Percentiles rank a stretch among this genome's conserved stretches.
Conservation (phyloP, 2,888 invertebrate genomes). For the Miltochrista miniata region DNA sequence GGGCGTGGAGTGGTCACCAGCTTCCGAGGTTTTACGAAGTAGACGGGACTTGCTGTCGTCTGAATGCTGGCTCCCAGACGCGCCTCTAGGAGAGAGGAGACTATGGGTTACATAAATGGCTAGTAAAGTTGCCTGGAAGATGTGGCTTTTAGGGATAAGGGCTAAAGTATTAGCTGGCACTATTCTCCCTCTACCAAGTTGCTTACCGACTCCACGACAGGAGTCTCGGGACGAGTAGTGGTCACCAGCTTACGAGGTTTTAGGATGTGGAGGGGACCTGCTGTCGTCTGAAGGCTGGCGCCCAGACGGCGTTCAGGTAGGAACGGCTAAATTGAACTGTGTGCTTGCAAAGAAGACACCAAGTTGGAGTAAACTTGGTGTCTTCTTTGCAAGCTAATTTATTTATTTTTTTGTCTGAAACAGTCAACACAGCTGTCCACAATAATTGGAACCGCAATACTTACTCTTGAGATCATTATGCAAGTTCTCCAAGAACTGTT, state of each 20-base stretch:
- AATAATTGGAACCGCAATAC: no score
- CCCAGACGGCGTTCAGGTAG: slow-evolving; percentile 66
- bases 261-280: slow-evolving; percentile 61
- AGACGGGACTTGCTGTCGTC: slow-evolving; percentile 53
- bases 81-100: slow-evolving; percentile 60
- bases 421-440: no score
- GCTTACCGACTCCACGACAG: slow-evolving; percentile 54
- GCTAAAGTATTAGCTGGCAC: no score
- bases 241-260: slow-evolving; percentile 46
- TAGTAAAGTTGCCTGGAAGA: no score
- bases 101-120: no score
- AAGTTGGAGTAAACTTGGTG: no score
- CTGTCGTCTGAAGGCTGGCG: slow-evolving; percentile 39
- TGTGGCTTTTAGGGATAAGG: no score
- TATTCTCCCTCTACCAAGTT: slow-evolving; percentile 52
- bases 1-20: slow-evolving; percentile 45
- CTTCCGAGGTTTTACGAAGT: slow-evolving; percentile 57
- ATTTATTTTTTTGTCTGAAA: no score
- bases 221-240: slow-evolving; percentile 57
- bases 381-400: no score
- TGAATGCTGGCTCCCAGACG: slow-evolving; percentile 57
- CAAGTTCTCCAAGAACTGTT: slow-evolving; percentile 82
- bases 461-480: slow-evolving; percentile 84
- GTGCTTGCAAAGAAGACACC: no score
- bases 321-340: no score